Evolutionary conservation across 1,140 invertebrate species (phyloP), one percentile per base, ranked within the genome.

Genomic region (Eriocheir sinensis): DNA sequence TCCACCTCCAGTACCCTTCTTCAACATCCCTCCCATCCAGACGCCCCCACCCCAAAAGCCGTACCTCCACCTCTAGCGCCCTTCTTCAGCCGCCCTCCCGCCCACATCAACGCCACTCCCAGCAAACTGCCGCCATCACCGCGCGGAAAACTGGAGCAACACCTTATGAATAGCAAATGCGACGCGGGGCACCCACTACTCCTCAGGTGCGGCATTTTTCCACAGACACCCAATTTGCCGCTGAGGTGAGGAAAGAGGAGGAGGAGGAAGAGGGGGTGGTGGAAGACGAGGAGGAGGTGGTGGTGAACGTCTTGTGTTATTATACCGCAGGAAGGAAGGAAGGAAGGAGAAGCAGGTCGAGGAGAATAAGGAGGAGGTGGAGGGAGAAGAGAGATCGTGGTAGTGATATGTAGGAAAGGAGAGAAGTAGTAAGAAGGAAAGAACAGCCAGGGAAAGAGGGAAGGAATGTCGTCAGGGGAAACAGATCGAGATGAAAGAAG

Each of bases 131-230:
- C 44, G 15, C 89, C 89, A 90, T 90, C 89, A 72, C 34, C 89
- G 60, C 36, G 48, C 48, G 4, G 44, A 90, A 90, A 90, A 90
- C 89, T 72, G n/a, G 32, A 72, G 48, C 89, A 90, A 90, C 89
- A 90, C 53, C 89, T 90, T 90, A 72, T 90, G 48, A 90, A 90
- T 90, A 90, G 60, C 72, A 90, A 90, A 90, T 41, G 53, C 89
- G 32, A 72, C 60, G 41, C 48, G 12, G 32, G 88, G 88, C 88
- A 34, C 41, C 38, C 38, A 89, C 88, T 53, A 89, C 88, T 89
- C 38, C 89, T 72, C 38, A 40, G n/a, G 36, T 88, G 85, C 44
- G 32, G 0, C 72, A 92, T 41, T n/a, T 44, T 44, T 27, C 90
- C 60, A 41, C 83, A 86, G 30, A 86, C 40, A 86, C 34, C 40